Evolutionary conservation across 1,140 invertebrate species (phyloP), one percentile per base, ranked within the genome.

Genomic region (Drosophila nasuta): DNA sequence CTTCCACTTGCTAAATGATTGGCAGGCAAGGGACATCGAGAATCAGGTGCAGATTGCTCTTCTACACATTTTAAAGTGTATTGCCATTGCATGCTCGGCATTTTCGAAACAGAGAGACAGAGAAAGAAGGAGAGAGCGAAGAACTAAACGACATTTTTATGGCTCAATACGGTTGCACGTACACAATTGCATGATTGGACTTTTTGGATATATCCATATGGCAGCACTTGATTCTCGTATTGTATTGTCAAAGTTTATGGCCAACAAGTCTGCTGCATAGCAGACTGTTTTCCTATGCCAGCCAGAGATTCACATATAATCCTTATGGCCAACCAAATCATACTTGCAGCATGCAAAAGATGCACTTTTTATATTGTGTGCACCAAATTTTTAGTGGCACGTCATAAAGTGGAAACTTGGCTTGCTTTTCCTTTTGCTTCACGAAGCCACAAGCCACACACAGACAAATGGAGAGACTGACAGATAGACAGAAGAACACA

Each of bases 61-160:
- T 28, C 5, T 25, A 25, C 20, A 25, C 56, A 48, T 13, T 52
- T 52, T 62, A 62, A 62, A 62, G 33, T 65, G 49, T 46, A 64
- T 35, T 57, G 7, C 63, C 20, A 25, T 25, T 25, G 20, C 3
- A 25, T 25, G 20, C 20, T 25, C 20, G 20, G 20, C 3, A 25
- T 30, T 59, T 59, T 46, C 30, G 49, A 45, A 4, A 38, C 6
- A 41, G 28, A 48, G 5, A 5, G 6, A 7, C 5, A 6, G 5
- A 33, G 33, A 8, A 1, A 33, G 33, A 33, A 1, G 1, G 35
- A 3, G 10, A 10, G 35, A 38, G 35, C 7, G 35, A 11, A 10
- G 48, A 48, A 54, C 45, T 52, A 73, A 67, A 68, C 63, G 70
- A 54, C 48, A 13, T 30, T 59, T 73, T 73, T 67, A 73, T 73